Percentiles rank a stretch among this genome's conserved stretches.
phyloP scores from a whole-genome alignment of 1,140 invertebrate species.

The Augochlora pura region DNA sequence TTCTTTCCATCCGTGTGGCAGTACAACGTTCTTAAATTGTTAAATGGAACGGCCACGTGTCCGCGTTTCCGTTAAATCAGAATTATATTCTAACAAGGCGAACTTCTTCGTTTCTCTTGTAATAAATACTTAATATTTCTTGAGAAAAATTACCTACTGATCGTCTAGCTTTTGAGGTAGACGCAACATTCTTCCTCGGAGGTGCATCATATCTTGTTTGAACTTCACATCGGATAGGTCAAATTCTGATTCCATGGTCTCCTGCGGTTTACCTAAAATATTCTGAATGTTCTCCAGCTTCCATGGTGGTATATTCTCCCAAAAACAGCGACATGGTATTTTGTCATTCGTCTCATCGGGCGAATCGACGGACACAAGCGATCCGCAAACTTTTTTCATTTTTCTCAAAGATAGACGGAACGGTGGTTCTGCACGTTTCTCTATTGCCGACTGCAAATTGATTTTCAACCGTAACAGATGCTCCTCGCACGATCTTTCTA shows the following conservation, averaged over 20 bases:
- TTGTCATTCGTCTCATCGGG: slow-evolving; percentile 5
- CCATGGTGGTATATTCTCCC: slow-evolving; percentile 33
- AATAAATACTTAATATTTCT: not conserved
- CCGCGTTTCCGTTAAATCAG: no score
- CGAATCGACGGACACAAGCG: not conserved
- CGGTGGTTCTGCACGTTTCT: slow-evolving; percentile 13
- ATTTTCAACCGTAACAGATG: slow-evolving; percentile 20
- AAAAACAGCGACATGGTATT: slow-evolving; percentile 5
- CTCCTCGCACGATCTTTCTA: slow-evolving; percentile 42
- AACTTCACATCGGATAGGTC: slow-evolving; percentile 53
- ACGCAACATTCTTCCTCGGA: slow-evolving; percentile 45
- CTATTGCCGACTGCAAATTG: slow-evolving; percentile 10
- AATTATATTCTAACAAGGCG: no score
- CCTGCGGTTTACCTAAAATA: slow-evolving; percentile 17
- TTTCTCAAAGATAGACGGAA: slow-evolving; percentile 5
- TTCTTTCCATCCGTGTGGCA: no score
- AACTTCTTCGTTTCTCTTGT: no score
- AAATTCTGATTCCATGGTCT: slow-evolving; percentile 23
- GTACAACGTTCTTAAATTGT: no score
- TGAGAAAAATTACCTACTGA: slow-evolving; percentile 29
- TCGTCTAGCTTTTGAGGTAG: not conserved
- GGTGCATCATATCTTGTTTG: slow-evolving; percentile 40
- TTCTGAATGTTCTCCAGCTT: slow-evolving; percentile 21
- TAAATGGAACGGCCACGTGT: no score
- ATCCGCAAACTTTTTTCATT: not conserved